Conservation (phyloP, 2,113 vertebrate genomes). For the Penelope pileata region DNA sequence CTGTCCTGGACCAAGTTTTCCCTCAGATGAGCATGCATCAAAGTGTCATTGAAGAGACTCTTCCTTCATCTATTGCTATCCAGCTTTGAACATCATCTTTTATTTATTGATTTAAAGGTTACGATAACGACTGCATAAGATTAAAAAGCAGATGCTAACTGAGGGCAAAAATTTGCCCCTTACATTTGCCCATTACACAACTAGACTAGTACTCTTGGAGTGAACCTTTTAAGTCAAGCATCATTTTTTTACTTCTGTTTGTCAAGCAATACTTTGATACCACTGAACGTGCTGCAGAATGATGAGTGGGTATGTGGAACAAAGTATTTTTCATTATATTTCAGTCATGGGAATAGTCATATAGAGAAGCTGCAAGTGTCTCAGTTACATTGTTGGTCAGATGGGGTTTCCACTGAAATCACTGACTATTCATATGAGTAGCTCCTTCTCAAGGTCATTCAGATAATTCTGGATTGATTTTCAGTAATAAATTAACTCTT, state of each 20-base stretch:
- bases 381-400: background rate
- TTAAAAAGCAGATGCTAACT: conserved; percentile 25
- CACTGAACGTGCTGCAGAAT: background rate
- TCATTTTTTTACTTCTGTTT: background rate
- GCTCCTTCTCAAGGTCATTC: background rate
- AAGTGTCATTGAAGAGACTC: conserved; percentile 60
- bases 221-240: background rate
- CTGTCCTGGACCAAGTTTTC: conserved; percentile 67
- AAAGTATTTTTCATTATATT: background rate
- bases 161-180: background rate
- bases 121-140: background rate
- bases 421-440: background rate
- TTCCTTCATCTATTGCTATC: conserved; percentile 53
- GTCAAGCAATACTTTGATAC: background rate
- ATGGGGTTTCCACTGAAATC: background rate
- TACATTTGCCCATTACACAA: background rate
- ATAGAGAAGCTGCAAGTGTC: background rate
- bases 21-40: conserved; percentile 77
- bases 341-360: background rate
- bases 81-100: conserved; percentile 34
- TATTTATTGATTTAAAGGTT: conserved; percentile 55
- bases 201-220: background rate
- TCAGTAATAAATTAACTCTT: background rate
- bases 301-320: background rate
- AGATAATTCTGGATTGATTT: background rate